Evolutionary conservation across 2,888 invertebrate species (phyloP).

Genomic region (Cylindroiulus punctatus): DNA sequence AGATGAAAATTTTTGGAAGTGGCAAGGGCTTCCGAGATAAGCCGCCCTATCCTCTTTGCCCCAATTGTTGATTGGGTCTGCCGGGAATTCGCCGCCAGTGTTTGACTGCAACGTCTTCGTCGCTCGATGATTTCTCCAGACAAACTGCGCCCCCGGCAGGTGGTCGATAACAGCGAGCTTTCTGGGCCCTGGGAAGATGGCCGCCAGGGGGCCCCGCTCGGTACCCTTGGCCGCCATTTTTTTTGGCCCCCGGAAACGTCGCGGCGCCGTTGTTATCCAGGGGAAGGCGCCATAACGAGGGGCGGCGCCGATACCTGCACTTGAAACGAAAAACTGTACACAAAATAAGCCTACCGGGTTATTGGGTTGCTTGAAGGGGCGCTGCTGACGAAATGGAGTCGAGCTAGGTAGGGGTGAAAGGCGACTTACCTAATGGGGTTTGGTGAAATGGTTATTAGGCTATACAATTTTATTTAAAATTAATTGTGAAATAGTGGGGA

Average conservation of each 20-base stretch:
- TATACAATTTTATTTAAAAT: too few species aligned
- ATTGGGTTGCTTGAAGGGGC: neutral
- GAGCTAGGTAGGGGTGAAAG: too few species aligned
- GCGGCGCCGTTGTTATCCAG: too few species aligned
- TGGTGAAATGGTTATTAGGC: too few species aligned
- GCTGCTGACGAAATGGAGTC: too few species aligned
- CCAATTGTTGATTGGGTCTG: neutral
- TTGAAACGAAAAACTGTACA: constrained; percentile 18
- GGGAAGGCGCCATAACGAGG: neutral
- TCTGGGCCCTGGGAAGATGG: too few species aligned
- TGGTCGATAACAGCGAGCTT: neutral
- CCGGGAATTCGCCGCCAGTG: neutral
- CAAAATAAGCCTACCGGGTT: constrained; percentile 9
- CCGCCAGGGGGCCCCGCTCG: too few species aligned
- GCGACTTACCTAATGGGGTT: too few species aligned
- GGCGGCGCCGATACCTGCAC: neutral
- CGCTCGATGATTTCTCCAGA: neutral
- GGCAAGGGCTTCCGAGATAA: neutral
- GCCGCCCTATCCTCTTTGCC: neutral
- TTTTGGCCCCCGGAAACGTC: too few species aligned
- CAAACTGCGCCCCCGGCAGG: neutral
- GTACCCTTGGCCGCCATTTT: too few species aligned
- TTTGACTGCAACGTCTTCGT: neutral
- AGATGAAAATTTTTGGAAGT: too few species aligned
- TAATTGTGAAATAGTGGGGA: too few species aligned